A percentile compares a stretch with the other conserved stretches of the same genome.
Conservation (phyloP, 2,797 vertebrate species). For the Heliangelus exortis region DNA sequence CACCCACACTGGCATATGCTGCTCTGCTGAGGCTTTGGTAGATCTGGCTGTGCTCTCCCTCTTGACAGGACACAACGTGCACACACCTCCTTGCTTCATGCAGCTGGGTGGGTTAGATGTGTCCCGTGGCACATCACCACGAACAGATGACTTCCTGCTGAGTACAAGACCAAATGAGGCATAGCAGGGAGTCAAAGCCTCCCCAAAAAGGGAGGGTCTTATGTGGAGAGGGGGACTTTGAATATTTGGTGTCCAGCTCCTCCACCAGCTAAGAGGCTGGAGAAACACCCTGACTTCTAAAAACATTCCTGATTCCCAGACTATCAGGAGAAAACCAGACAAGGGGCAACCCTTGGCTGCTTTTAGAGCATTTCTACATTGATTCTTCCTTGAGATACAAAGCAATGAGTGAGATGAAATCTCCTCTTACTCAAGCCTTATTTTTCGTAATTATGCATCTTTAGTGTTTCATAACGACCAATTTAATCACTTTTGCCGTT, state of each 20-base stretch:
- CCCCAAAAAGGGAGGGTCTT: not conserved
- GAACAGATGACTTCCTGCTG: not conserved
- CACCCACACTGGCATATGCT: rapidly evolving
- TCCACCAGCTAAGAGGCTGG: not conserved
- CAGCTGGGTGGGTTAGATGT: not conserved
- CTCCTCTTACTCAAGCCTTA: constrained; percentile 73
- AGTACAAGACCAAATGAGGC: not conserved
- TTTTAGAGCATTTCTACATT: constrained; percentile 65
- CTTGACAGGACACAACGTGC: not conserved
- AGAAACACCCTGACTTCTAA: not conserved
- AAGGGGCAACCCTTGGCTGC: constrained; percentile 27
- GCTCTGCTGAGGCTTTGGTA: not conserved
- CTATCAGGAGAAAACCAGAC: constrained; percentile 32
- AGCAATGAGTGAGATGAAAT: constrained; percentile 74
- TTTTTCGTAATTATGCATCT: constrained; percentile 84
- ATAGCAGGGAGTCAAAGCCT: not conserved
- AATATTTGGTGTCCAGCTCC: not conserved
- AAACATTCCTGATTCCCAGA: not conserved
- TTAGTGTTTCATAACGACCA: constrained; percentile 80
- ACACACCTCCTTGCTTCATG: not conserved
- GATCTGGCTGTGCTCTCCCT: not conserved
- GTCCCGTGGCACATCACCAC: not conserved
- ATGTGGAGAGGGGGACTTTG: not conserved
- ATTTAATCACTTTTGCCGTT: constrained; percentile 83
- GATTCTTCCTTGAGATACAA: constrained; percentile 76